These are phyloP conservation scores for Lampris incognitus DNA, from an alignment of 2,113 vertebrate genomes.

Conservation along the genomic window DNA sequence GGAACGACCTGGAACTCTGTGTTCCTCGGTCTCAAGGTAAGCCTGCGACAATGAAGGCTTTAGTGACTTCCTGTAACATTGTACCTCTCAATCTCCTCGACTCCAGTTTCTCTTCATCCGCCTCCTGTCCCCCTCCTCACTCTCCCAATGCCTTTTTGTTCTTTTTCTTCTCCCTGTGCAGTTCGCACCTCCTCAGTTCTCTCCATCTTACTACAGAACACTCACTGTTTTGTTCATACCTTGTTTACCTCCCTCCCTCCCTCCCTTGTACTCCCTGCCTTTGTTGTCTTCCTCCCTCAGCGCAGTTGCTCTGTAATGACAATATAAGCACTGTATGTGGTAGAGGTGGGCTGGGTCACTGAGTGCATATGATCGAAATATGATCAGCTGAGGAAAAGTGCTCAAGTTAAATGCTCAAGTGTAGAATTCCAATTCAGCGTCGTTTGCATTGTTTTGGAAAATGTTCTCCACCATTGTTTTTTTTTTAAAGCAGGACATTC, in stretches of 20 bases:
- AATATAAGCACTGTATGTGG: not conserved
- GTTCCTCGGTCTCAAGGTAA: not conserved
- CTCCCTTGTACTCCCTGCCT: not conserved
- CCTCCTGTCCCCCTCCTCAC: not conserved
- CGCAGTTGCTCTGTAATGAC: not conserved
- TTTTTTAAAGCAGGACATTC: no score
- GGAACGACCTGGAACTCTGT: slow-evolving; percentile 9
- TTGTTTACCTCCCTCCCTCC: not conserved
- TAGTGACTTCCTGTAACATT: no score
- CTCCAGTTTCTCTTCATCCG: no score
- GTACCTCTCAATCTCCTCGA: no score
- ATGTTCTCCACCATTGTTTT: no score
- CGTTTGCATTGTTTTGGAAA: no score
- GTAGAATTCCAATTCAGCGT: no score
- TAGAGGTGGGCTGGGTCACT: no score
- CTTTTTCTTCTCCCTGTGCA: not conserved
- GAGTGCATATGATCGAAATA: no score
- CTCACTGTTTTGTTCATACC: slow-evolving; percentile 1
- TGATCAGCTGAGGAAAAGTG: no score
- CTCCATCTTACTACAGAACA: not conserved
- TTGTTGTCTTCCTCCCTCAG: not conserved
- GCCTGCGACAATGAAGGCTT: not conserved
- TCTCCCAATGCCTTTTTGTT: not conserved
- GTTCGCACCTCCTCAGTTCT: not conserved
- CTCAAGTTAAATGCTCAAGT: no score